phyloP scores from a whole-genome alignment of 2,113 vertebrate genomes.

The Nibea coibor region DNA sequence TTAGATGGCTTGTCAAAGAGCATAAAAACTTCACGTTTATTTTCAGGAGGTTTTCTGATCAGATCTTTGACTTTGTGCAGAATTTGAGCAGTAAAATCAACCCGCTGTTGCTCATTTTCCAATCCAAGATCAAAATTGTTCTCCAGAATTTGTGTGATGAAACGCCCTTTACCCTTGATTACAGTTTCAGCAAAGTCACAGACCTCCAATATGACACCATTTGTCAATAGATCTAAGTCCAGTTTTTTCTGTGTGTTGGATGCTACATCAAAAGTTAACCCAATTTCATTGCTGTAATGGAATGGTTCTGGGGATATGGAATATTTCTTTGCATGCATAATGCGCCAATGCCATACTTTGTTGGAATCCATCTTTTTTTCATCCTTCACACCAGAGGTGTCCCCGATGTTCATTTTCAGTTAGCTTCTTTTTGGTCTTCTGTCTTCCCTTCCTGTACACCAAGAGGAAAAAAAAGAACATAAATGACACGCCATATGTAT shows the following conservation, averaged over 20 bases:
- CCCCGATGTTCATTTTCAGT: slow-evolving; percentile 5
- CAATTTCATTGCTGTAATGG: not conserved
- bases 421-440: not conserved
- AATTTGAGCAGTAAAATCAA: not conserved
- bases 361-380: no score
- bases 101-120: slow-evolving; percentile 13
- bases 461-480: not conserved
- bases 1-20: no score
- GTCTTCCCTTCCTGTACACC: slow-evolving; percentile 10
- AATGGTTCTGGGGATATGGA: no score
- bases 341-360: no score
- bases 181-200: no score
- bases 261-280: slow-evolving; percentile 40
- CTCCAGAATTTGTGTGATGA: slow-evolving; percentile 46
- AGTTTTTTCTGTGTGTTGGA: slow-evolving; percentile 14
- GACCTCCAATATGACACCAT: slow-evolving; percentile 42
- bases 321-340: no score
- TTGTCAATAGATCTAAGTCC: slow-evolving; percentile 29
- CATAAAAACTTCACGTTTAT: not conserved
- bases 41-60: no score
- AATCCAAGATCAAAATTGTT: slow-evolving; percentile 44
- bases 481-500: no score
- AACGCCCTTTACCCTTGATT: not conserved
- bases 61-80: no score
- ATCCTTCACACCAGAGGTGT: no score